A percentile compares a stretch with the other conserved stretches of the same genome.
Evolutionary conservation across 2,888 invertebrate species (phyloP).

Genomic region (Phorcus lineatus): DNA sequence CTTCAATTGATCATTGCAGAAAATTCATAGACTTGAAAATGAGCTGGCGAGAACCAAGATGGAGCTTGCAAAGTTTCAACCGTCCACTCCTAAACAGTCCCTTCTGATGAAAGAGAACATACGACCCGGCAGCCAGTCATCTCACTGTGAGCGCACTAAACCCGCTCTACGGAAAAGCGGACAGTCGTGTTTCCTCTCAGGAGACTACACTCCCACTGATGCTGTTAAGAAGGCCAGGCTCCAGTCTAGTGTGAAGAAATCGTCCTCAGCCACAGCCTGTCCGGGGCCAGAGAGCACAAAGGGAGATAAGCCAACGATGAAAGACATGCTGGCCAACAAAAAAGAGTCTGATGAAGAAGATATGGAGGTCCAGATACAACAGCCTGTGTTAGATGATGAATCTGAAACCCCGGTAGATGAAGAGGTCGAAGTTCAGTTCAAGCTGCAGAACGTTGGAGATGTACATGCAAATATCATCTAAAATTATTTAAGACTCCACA

Average conservation of each 20-base stretch:
- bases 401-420: too few relatives aligned
- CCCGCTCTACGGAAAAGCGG: not conserved
- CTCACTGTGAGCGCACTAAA: constrained; percentile 4
- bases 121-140: not conserved
- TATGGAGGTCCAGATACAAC: too few relatives aligned
- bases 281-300: too few relatives aligned
- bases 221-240: not conserved
- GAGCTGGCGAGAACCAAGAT: not conserved
- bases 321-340: too few relatives aligned
- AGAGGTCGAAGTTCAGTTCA: too few relatives aligned
- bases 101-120: not conserved
- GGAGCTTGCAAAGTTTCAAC: not conserved
- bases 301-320: too few relatives aligned
- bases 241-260: not conserved
- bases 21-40: not conserved
- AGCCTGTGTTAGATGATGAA: too few relatives aligned
- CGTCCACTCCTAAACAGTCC: constrained; percentile 3
- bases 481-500: too few relatives aligned
- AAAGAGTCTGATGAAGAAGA: too few relatives aligned
- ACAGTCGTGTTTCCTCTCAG: not conserved
- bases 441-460: too few relatives aligned
- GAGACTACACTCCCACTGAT: not conserved
- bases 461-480: too few relatives aligned
- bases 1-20: not conserved
- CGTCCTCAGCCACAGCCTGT: too few relatives aligned